These are phyloP conservation scores for Axinella damicornis DNA, from an alignment of 37 sponge, comb jelly and placozoan genomes.

Conservation along the genomic window DNA sequence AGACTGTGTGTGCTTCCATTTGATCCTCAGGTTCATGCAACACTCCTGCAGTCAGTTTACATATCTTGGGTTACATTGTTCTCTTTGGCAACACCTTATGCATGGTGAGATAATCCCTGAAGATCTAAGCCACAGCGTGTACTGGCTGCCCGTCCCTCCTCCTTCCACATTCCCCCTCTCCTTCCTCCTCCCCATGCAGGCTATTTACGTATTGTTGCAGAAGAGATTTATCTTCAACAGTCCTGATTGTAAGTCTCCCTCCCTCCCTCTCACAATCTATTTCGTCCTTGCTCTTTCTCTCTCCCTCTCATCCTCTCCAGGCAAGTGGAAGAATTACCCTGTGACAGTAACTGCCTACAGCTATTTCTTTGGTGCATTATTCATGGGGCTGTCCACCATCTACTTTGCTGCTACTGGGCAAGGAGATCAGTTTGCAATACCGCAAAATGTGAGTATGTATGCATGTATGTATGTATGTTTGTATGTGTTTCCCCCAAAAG, in stretches of 20 bases:
- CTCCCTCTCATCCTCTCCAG: slow-evolving; percentile 4
- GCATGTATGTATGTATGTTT: not conserved
- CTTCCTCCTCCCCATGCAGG: slow-evolving; percentile 17
- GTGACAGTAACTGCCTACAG: slow-evolving; percentile 77
- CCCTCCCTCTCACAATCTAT: not conserved
- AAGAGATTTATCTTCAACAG: slow-evolving; percentile 74
- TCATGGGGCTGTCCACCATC: slow-evolving; percentile 71
- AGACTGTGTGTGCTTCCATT: too few relatives aligned
- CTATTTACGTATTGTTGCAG: slow-evolving; percentile 64
- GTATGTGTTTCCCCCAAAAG: not conserved
- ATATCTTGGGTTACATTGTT: slow-evolving; percentile 48
- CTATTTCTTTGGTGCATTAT: slow-evolving; percentile 81
- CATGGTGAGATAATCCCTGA: slow-evolving; percentile 50
- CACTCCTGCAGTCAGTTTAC: too few relatives aligned
- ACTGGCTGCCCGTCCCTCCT: too few relatives aligned
- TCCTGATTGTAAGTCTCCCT: slow-evolving; percentile 37
- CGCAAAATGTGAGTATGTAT: slow-evolving; percentile 33
- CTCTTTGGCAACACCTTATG: slow-evolving; percentile 68
- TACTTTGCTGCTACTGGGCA: slow-evolving; percentile 35
- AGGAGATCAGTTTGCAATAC: slow-evolving; percentile 46
- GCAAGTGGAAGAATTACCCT: slow-evolving; percentile 68
- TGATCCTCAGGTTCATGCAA: too few relatives aligned
- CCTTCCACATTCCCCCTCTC: too few relatives aligned
- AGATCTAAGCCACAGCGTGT: too few relatives aligned
- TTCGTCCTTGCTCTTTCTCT: not conserved